Evolutionary conservation across 2,888 invertebrate genomes (phyloP).

Genomic region (Hydrotaea diabolus): DNA sequence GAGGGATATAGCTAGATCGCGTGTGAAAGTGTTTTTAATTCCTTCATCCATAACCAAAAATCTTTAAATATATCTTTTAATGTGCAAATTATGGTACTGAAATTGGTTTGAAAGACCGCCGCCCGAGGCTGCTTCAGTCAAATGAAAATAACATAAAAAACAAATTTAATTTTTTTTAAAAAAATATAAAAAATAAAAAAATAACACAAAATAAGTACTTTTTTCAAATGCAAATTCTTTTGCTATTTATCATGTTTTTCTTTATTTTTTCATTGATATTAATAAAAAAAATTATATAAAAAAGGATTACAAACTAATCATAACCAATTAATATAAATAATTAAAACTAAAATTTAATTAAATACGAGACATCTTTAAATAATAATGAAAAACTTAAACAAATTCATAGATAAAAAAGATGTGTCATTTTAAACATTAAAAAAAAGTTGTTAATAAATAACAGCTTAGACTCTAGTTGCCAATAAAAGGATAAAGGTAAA

Average conservation of each 20-base stretch:
- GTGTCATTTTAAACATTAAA: background rate
- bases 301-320: slow-evolving; percentile 76
- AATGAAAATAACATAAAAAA: slow-evolving; percentile 58
- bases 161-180: slow-evolving; percentile 31
- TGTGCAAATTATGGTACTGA: too few species aligned
- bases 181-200: slow-evolving; percentile 37
- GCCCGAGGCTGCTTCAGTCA: too few species aligned
- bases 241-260: slow-evolving; percentile 64
- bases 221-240: slow-evolving; percentile 68
- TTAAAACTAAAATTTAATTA: slow-evolving; percentile 69
- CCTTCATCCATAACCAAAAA: too few species aligned
- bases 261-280: slow-evolving; percentile 68
- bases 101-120: too few species aligned
- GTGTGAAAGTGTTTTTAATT: too few species aligned
- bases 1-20: too few species aligned
- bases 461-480: slow-evolving; percentile 57
- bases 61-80: too few species aligned
- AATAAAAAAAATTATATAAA: slow-evolving; percentile 70
- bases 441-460: slow-evolving; percentile 61
- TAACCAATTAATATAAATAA: slow-evolving; percentile 79
- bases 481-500: slow-evolving; percentile 26
- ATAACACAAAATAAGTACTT: slow-evolving; percentile 58
- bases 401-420: background rate
- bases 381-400: slow-evolving; percentile 40
- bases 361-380: slow-evolving; percentile 41